Evolutionary conservation across 2,113 vertebrate genomes (phyloP).

Genomic region (Mystacornis crossleyi): DNA sequence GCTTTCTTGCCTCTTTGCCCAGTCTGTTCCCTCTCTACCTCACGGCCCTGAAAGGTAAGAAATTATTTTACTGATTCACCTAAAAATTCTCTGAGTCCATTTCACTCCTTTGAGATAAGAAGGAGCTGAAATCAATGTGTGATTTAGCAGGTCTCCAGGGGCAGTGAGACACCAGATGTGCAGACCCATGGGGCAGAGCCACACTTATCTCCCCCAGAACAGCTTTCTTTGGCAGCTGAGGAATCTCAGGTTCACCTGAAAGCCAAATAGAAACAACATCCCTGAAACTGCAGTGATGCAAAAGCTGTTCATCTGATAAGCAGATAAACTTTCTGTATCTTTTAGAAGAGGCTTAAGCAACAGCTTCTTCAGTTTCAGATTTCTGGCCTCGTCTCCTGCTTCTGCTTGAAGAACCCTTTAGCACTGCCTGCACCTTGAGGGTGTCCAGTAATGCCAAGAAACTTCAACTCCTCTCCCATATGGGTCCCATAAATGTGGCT

Average conservation of each 20-base stretch:
- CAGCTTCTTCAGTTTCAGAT: background rate
- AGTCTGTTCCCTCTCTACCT: background rate
- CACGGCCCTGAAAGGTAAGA: background rate
- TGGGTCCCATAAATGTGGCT: background rate
- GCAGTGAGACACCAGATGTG: background rate
- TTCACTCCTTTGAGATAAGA: background rate
- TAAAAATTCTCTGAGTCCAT: background rate
- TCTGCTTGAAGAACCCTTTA: background rate
- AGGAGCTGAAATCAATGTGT: background rate
- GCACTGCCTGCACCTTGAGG: fast-evolving
- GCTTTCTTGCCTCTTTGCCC: background rate
- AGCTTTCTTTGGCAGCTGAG: background rate
- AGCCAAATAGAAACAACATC: background rate
- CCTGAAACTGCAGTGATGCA: background rate
- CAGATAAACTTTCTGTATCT: background rate
- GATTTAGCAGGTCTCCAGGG: background rate
- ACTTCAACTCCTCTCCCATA: background rate
- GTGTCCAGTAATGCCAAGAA: fast-evolving
- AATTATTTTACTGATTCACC: background rate
- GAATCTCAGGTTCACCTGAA: background rate
- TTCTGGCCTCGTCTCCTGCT: background rate
- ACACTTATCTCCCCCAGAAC: background rate
- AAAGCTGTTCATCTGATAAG: background rate
- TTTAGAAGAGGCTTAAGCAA: background rate
- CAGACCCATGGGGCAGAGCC: background rate